phyloP scores from a whole-genome alignment of 2,113 vertebrate species.

The Nanorana parkeri region DNA sequence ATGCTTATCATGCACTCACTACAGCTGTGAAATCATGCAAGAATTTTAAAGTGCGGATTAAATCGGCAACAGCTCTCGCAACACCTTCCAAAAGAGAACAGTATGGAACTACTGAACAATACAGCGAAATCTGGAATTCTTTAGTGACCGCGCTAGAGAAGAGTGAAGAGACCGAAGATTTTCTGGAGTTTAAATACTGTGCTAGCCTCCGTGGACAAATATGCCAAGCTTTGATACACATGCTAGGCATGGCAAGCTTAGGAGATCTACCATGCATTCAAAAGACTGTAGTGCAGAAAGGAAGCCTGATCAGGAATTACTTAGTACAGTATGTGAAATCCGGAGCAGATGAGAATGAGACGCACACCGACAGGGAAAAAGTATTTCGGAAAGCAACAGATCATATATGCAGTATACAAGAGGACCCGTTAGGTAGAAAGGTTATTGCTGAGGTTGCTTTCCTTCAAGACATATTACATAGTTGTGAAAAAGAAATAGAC shows the following conservation, averaged over 20 bases:
- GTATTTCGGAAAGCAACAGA: conserved; percentile 71
- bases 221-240: conserved; percentile 85
- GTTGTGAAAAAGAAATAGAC: conserved; percentile 60
- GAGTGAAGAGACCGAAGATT: conserved; percentile 89
- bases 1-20: conserved; percentile 84
- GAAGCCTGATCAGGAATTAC: conserved; percentile 68
- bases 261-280: conserved; percentile 77
- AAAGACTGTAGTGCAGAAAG: conserved; percentile 65
- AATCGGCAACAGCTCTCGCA: conserved; percentile 88
- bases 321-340: conserved; percentile 81
- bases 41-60: conserved; percentile 97
- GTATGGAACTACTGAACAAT: conserved; percentile 81
- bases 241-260: conserved; percentile 76
- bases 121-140: conserved; percentile 81
- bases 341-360: conserved; percentile 63
- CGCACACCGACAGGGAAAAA: conserved; percentile 64
- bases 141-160: conserved; percentile 85
- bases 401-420: conserved; percentile 70
- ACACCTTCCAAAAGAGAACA: conserved; percentile 75
- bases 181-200: conserved; percentile 93
- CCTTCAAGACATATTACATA: conserved; percentile 74
- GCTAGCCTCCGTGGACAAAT: conserved; percentile 87
- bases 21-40: conserved; percentile 89
- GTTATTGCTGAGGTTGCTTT: conserved; percentile 64
- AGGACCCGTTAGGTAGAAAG: conserved; percentile 55